Percentiles rank a stretch among this genome's conserved stretches.
Evolutionary conservation across 92 coral and sea anemone species (phyloP).

Genomic region (Palythoa grandis): DNA sequence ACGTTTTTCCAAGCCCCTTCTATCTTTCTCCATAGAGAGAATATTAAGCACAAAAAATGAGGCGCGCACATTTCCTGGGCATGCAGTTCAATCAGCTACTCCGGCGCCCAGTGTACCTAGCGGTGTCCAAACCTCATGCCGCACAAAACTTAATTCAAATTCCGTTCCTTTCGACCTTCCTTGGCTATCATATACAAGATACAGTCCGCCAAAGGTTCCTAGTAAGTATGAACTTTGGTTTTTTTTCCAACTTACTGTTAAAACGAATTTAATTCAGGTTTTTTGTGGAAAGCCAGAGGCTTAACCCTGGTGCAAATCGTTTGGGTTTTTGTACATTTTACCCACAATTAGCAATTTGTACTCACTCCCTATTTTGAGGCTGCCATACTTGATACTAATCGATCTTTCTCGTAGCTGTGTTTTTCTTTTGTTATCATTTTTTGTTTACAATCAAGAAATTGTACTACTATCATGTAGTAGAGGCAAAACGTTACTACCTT

Average conservation of each 20-base stretch:
- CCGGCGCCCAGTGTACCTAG: neutral
- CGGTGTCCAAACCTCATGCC: conserved; percentile 13
- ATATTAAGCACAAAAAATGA: conserved; percentile 50
- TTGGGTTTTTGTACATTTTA: neutral
- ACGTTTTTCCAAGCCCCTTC: conserved; percentile 14
- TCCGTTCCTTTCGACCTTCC: conserved; percentile 53
- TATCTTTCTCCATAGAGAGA: conserved; percentile 60
- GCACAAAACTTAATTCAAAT: neutral
- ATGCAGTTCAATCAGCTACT: neutral
- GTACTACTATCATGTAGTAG: neutral
- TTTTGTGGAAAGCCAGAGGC: neutral
- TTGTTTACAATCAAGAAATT: neutral
- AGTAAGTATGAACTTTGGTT: conserved; percentile 69
- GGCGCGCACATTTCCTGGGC: conserved; percentile 14
- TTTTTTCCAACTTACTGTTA: neutral
- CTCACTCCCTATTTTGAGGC: neutral
- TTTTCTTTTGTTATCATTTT: neutral
- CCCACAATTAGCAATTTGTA: conserved; percentile 2
- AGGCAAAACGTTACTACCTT: neutral
- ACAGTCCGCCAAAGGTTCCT: conserved; percentile 96
- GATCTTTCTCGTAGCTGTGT: neutral
- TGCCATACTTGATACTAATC: neutral
- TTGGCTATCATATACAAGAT: conserved; percentile 91
- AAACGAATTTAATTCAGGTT: neutral
- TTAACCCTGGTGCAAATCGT: too few species aligned